Conservation (phyloP, 2,113 vertebrate species). For the Pterocles orientalis region DNA sequence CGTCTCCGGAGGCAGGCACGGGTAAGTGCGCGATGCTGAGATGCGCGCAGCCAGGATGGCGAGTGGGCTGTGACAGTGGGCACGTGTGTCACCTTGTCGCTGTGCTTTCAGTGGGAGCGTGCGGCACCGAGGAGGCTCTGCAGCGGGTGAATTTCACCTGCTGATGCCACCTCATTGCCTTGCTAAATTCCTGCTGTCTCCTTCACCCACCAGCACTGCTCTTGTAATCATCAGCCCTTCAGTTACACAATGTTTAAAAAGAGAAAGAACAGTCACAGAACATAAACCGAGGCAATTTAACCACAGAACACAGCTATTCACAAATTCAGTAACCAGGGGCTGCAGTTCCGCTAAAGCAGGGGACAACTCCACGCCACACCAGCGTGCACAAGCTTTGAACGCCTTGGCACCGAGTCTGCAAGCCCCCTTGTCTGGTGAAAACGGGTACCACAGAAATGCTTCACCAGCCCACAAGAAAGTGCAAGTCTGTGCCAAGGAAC, state of each 20-base stretch:
- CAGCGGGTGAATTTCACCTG: conserved; percentile 36
- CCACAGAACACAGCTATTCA: background rate
- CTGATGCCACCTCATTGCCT: conserved; percentile 13
- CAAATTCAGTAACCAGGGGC: background rate
- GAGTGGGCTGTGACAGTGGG: background rate
- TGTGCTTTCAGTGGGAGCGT: background rate
- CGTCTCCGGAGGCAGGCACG: background rate
- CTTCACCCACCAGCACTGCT: conserved; percentile 20
- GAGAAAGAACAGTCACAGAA: background rate
- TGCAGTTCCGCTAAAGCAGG: background rate
- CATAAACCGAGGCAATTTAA: background rate
- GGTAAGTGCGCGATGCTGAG: background rate
- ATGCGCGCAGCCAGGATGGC: fast-evolving
- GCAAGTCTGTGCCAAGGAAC: background rate
- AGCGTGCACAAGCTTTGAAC: fast-evolving
- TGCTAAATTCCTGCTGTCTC: background rate
- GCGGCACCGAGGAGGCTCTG: background rate
- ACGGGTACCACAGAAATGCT: fast-evolving
- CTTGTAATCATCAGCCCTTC: background rate
- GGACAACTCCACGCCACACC: background rate
- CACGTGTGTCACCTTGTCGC: background rate
- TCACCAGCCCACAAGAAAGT: background rate
- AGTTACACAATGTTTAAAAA: background rate
- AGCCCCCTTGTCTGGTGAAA: background rate
- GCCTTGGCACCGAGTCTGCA: background rate